Percentiles rank a stretch among this genome's conserved stretches.
These are phyloP conservation scores for Echinometra lucunter DNA, from an alignment of 53 echinoderm and acorn worm genomes.

Conservation along the genomic window DNA sequence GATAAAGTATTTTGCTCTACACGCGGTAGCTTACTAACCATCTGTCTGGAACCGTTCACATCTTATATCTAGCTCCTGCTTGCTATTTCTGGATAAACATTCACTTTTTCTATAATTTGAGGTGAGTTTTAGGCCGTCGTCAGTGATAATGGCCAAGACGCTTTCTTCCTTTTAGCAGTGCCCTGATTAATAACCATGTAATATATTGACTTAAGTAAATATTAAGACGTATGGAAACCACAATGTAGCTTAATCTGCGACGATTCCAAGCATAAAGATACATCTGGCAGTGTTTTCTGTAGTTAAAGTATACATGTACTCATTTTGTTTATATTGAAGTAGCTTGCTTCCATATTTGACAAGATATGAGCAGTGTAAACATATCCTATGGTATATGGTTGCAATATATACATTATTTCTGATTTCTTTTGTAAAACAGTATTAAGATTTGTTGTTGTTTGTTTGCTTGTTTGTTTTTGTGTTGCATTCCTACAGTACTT, in stretches of 20 bases:
- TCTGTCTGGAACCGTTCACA: conserved; percentile 61
- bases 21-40: conserved; percentile 18
- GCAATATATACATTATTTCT: not conserved
- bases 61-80: not conserved
- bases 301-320: not conserved
- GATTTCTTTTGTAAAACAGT: not conserved
- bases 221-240: not conserved
- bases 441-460: not conserved
- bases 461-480: not conserved
- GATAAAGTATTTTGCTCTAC: conserved; percentile 24
- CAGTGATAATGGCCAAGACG: not conserved
- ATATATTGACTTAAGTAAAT: not conserved
- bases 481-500: not conserved
- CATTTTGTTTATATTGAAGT: too few relatives aligned
- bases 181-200: not conserved
- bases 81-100: conserved; percentile 42
- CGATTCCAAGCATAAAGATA: not conserved
- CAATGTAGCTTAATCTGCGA: not conserved
- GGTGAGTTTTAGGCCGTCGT: not conserved
- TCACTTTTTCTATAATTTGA: conserved; percentile 21
- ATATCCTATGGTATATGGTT: not conserved
- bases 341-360: not conserved
- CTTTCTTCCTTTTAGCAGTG: not conserved
- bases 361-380: not conserved
- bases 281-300: not conserved